Evolutionary conservation across 2,113 vertebrate species (phyloP).

Genomic region (Gymnocephalus cernua): DNA sequence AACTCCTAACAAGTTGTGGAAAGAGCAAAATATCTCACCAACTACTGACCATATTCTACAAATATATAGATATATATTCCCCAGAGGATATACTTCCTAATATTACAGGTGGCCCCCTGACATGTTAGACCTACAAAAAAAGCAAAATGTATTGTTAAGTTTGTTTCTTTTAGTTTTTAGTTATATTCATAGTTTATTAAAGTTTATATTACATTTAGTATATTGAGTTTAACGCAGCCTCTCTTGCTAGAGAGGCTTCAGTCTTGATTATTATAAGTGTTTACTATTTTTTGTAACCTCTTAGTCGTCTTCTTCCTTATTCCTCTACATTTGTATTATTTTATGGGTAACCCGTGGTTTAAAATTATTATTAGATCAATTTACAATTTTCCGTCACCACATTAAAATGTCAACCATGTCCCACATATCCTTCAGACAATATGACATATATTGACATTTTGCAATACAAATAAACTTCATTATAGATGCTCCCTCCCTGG

Average conservation of each 20-base stretch:
- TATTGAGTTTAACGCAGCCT: too few species aligned
- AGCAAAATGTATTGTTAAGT: too few species aligned
- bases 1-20: not conserved
- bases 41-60: too few species aligned
- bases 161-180: too few species aligned
- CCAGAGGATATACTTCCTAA: too few species aligned
- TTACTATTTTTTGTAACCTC: not conserved
- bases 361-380: constrained; percentile 25
- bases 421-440: constrained; percentile 25
- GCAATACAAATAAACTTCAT: constrained; percentile 67
- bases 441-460: constrained; percentile 55
- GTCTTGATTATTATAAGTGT: not conserved
- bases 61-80: too few species aligned
- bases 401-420: constrained; percentile 15
- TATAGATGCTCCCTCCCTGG: constrained; percentile 33
- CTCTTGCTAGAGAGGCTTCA: not conserved
- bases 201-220: too few species aligned
- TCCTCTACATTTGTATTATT: not conserved
- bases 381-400: constrained; percentile 30
- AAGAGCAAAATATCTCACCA: not conserved
- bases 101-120: too few species aligned
- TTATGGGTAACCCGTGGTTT: not conserved
- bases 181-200: too few species aligned
- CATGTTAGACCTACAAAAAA: too few species aligned
- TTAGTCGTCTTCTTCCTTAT: not conserved